Base-by-base conservation (phyloP, 2,797 vertebrate species). In the Cynodonichthys magdalenae region DNA sequence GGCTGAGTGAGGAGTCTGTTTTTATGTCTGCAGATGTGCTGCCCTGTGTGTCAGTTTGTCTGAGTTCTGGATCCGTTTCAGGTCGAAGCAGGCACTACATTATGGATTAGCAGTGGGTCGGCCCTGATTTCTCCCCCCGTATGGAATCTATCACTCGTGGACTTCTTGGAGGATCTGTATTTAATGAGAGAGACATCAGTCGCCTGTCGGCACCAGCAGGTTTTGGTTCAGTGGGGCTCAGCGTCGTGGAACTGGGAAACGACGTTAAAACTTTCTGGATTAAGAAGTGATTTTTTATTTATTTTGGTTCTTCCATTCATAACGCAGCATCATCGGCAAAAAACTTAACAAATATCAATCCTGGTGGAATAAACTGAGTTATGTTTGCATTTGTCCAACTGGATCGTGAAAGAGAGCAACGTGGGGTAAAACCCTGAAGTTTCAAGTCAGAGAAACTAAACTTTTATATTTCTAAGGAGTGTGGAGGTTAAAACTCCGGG, bases 81-180 rank as follows among this genome's bases (percentile, higher is more conserved):
- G 59, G 59, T 61, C 63, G 69, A 60, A 63, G 49, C 62, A 24
- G 34, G 80, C 78, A 61, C 66, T 86, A 63, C 84, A 80, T 88
- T 84, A 83, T 76, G 65, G 80, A 86, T 90, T 81, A 80, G 79
- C 60, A 59, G 63, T 75, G 68, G 73, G 74, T 65, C 27, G 59
- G 63, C 76, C 75, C 69, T 87, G 45, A 11, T 39, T 39, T 39
- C 11, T 31, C 8, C 8, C 8, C 36, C 86, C 81, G 86, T 85
- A 81, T 80, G 54, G 67, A 76, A 86, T 85, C 69, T 76, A 81
- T 89, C 87, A 80, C 85, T 87, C 82, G 88, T 89, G 80, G 81
- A 87, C 81, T 34, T 82, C 85, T 71, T 74, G 77, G 77, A 83
- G 79, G 84, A 85, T 85, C 86, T 85, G 70, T 83, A 83, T 90